Evolutionary conservation across 2,113 vertebrate species (phyloP).

Genomic region (Chelonoidis abingdonii): DNA sequence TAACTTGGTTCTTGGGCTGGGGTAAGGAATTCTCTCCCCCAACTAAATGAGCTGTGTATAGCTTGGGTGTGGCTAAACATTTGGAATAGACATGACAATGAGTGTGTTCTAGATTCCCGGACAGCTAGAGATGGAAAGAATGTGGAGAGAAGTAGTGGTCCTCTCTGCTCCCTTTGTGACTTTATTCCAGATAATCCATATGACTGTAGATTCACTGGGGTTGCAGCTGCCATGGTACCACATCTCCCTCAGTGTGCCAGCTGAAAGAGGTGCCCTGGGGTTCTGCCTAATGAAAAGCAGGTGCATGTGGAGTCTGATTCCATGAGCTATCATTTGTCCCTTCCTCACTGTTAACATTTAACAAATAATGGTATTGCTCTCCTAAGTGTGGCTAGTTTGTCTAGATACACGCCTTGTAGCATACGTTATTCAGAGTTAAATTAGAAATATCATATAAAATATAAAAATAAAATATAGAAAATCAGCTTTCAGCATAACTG

Average conservation of each 20-base stretch:
- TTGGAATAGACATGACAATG: not conserved
- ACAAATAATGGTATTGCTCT: not conserved
- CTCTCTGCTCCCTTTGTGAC: too few relatives aligned
- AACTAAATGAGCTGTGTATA: too few relatives aligned
- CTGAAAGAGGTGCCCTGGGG: not conserved
- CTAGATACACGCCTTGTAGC: not conserved
- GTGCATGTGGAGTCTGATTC: not conserved
- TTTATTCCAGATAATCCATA: not conserved
- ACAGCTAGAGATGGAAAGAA: not conserved
- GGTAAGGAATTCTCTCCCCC: not conserved
- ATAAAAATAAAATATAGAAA: not conserved
- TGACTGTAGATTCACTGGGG: not conserved
- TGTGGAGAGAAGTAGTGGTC: not conserved
- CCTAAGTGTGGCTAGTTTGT: not conserved
- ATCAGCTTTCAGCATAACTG: not conserved
- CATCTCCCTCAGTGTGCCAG: not conserved
- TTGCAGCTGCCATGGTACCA: not conserved
- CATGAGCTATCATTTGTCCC: not conserved
- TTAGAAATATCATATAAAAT: not conserved
- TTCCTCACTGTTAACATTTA: not conserved
- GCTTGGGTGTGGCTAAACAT: not conserved
- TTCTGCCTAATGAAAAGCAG: not conserved
- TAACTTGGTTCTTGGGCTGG: not conserved
- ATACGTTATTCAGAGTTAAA: not conserved
- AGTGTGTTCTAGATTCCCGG: accelerated